Conservation (phyloP, 2,113 vertebrate genomes). For the Gasterosteus nipponicus region DNA sequence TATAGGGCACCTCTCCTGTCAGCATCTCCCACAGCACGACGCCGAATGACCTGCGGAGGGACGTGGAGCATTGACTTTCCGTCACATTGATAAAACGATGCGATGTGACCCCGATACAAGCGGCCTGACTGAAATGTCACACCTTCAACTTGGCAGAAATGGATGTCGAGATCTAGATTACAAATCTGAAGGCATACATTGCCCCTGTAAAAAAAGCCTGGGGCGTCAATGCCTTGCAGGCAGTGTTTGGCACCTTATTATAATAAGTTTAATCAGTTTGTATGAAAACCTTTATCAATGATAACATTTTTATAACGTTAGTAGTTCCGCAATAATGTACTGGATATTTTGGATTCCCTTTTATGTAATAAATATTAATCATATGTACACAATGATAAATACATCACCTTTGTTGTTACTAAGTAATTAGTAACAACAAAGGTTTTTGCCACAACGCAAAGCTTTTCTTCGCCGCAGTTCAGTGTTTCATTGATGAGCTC, state of each 20-base stretch:
- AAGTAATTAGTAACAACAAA: neutral
- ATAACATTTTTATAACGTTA: neutral
- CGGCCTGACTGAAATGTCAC: constrained; percentile 22
- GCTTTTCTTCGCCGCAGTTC: neutral
- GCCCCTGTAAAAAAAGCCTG: neutral
- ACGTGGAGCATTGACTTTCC: constrained; percentile 8
- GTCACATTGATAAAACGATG: constrained; percentile 1
- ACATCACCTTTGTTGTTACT: neutral
- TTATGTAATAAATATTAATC: neutral
- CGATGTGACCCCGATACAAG: constrained; percentile 23
- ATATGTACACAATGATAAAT: neutral
- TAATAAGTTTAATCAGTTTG: neutral
- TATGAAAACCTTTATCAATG: neutral
- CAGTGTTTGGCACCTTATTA: constrained; percentile 3
- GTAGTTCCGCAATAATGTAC: neutral
- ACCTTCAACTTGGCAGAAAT: constrained; percentile 7
- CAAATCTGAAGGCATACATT: neutral
- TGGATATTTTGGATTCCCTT: neutral
- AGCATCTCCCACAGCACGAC: constrained; percentile 98
- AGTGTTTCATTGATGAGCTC: constrained; percentile 18
- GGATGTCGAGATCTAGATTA: constrained; percentile 1
- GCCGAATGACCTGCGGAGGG: constrained; percentile 90
- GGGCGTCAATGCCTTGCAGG: neutral
- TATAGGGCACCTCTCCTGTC: constrained; percentile 97
- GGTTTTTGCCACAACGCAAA: neutral